phyloP scores from a whole-genome alignment of 2,888 invertebrate genomes.

The Cepaea hortensis region DNA sequence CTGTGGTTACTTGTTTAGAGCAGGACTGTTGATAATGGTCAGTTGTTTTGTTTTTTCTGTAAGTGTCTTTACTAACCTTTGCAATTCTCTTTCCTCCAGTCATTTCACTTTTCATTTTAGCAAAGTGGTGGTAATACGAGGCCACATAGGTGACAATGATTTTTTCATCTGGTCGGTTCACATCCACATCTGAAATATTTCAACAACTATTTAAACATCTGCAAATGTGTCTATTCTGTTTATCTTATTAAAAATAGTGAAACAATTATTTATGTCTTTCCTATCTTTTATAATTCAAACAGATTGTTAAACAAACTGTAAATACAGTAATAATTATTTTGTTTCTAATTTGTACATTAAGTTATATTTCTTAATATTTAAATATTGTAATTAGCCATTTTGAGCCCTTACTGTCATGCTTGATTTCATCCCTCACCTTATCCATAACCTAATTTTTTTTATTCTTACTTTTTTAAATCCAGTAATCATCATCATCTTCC shows the following conservation, averaged over 20 bases:
- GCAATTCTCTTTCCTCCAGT: constrained; percentile 98
- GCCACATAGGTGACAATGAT: constrained; percentile 99
- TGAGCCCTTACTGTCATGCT: no score
- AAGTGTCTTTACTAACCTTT: constrained; percentile 84
- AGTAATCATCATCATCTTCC: no score
- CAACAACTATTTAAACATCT: neutral
- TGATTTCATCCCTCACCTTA: no score
- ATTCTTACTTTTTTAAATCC: no score
- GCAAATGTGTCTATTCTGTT: neutral
- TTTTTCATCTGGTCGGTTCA: constrained; percentile 95
- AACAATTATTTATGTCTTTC: neutral
- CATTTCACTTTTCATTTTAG: constrained; percentile 98
- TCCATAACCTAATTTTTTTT: no score
- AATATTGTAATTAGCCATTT: no score
- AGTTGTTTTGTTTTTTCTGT: no score
- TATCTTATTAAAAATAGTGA: neutral
- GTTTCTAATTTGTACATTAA: neutral
- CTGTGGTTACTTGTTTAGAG: no score
- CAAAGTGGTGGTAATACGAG: constrained; percentile 99
- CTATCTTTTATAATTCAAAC: neutral
- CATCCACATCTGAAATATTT: constrained; percentile 87
- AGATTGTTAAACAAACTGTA: neutral
- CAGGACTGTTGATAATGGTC: no score
- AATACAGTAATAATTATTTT: neutral
- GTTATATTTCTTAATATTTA: neutral